These are phyloP conservation scores for Umimayanthus chanpuru DNA, from an alignment of 92 coral and sea anemone species.

Conservation along the genomic window DNA sequence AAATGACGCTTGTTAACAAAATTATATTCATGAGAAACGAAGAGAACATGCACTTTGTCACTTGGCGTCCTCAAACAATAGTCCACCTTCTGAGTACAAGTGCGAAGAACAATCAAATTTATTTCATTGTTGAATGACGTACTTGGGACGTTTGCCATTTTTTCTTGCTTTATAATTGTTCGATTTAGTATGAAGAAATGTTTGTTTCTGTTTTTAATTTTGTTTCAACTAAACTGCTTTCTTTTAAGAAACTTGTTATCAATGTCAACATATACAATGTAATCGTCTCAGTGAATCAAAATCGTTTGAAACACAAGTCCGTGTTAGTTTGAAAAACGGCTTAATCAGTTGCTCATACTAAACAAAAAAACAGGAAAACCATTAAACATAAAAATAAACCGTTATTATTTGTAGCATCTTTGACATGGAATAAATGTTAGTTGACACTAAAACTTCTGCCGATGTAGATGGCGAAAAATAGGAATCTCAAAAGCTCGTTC, in stretches of 20 bases:
- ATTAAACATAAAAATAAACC: no score
- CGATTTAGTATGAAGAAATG: not conserved
- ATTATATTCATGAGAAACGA: not conserved
- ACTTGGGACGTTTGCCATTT: not conserved
- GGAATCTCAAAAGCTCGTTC: no score
- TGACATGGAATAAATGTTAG: no score
- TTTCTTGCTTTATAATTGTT: no score
- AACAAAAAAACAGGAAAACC: no score
- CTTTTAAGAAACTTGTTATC: not conserved
- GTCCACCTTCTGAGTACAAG: not conserved
- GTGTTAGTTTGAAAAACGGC: no score
- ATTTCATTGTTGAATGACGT: not conserved
- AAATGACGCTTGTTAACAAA: not conserved
- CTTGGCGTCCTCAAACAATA: not conserved
- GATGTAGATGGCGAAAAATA: no score
- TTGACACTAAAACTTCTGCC: no score
- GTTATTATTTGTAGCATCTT: no score
- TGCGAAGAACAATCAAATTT: not conserved
- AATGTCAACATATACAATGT: no score
- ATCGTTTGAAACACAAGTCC: not conserved
- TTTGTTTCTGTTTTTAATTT: not conserved
- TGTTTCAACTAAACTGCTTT: not conserved
- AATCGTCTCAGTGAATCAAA: not conserved
- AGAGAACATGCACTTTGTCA: slow-evolving; percentile 9
- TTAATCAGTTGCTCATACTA: no score